These are phyloP conservation scores for Deroplatys truncata DNA, from an alignment of 2,888 invertebrate species.

Conservation along the genomic window DNA sequence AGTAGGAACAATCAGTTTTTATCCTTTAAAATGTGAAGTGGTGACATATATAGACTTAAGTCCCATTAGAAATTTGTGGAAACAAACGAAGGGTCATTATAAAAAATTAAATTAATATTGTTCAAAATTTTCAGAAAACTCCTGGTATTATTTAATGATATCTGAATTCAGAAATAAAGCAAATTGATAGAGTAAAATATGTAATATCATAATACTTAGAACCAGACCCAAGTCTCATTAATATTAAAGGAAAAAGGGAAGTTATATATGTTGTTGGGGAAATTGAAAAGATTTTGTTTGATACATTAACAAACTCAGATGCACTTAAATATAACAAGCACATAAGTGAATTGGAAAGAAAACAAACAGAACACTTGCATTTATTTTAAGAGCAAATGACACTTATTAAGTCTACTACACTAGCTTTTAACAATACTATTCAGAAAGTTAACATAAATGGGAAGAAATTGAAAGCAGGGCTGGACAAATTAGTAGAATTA, in stretches of 20 bases:
- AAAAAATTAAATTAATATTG: background rate
- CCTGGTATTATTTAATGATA: background rate
- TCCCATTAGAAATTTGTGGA: background rate
- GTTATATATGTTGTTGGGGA: background rate
- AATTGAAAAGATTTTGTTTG: background rate
- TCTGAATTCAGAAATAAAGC: background rate
- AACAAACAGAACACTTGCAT: background rate
- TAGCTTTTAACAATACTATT: background rate
- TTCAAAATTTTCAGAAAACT: background rate
- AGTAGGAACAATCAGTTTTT: background rate
- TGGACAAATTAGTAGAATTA: too few species aligned
- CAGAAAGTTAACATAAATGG: too few species aligned
- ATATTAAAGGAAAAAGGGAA: too few species aligned
- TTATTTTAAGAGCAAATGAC: background rate
- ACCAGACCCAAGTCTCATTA: background rate
- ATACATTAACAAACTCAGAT: background rate
- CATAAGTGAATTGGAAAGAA: background rate
- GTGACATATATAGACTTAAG: background rate
- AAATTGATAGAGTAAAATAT: background rate
- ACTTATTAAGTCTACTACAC: background rate
- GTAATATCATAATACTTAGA: background rate
- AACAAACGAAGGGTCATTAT: background rate
- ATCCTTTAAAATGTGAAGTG: background rate
- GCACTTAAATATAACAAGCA: background rate
- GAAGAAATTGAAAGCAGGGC: too few species aligned